Evolutionary conservation across 2,113 vertebrate genomes (phyloP), one percentile per base, ranked within the genome.

Genomic region (Chrysochloris asiatica): DNA sequence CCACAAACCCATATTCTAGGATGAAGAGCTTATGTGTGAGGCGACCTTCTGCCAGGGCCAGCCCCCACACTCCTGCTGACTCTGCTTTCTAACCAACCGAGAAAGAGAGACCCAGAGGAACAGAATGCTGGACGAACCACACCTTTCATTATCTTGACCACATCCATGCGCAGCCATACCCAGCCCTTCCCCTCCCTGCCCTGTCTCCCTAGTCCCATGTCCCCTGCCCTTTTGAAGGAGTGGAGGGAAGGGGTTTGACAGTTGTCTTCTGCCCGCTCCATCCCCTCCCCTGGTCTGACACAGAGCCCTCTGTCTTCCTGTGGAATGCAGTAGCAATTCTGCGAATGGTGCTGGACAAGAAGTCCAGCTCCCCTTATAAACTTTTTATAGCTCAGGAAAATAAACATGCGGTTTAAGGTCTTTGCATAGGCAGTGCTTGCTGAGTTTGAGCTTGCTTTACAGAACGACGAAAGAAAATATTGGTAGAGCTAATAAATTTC

Each of bases 301-400:
- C 97, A 98, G 97, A 97, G 95, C 92, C 96, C 96, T 98, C 98
- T 98, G 98, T 98, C 96, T 98, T 97, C 90, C 82, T 54, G 92
- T 96, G 98, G 97, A 98, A 98, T 98, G 97, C 96, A 97, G 97
- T 96, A 97, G 98, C 97, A 95, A 97, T 97, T 97, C 97, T 95
- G 96, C 97, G 97, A 87, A 84, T 97, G 96, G 98, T 97, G 97
- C 95, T 95, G 95, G 97, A 97, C 98, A 97, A 98, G 97, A 96
- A 98, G 98, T 96, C 97, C 97, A 96, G 97, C 96, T 97, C 97
- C 97, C 95, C 97, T 97, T 97, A 98, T 98, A 98, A 98, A 98
- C 97, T 97, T 98, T 98, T 98, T 98, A 98, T 98, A 98, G 97
- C 97, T 97, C 97, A 96, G 97, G 97, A 98, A 98, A 98, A 98